These are phyloP conservation scores for Epinotia ramella DNA, from an alignment of 2,888 invertebrate species.

Conservation along the genomic window DNA sequence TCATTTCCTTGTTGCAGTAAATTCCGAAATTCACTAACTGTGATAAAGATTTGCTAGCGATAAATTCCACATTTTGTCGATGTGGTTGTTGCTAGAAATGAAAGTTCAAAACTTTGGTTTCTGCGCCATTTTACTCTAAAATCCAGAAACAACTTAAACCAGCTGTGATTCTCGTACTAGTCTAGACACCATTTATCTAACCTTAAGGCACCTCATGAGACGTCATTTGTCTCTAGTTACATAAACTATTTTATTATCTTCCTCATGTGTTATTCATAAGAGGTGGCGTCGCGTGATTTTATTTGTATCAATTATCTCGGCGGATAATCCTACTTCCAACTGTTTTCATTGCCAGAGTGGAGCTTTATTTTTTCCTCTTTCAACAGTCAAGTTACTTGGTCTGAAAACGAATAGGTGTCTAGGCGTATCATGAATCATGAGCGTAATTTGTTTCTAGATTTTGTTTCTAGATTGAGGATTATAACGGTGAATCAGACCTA, in stretches of 20 bases:
- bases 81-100: background rate
- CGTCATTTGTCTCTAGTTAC: conserved; percentile 15
- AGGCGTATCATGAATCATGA: conserved; percentile 19
- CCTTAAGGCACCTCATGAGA: conserved; percentile 12
- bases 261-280: conserved; percentile 23
- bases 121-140: background rate
- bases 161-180: background rate
- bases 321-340: background rate
- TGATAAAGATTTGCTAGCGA: background rate
- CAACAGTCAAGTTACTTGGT: conserved; percentile 5
- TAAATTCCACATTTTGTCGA: background rate
- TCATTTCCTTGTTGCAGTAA: background rate
- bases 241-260: conserved; percentile 27
- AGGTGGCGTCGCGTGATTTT: conserved; percentile 19
- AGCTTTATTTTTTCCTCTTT: background rate
- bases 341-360: background rate
- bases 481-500: conserved; percentile 47
- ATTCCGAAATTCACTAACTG: background rate
- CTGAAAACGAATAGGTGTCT: background rate
- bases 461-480: conserved; percentile 46
- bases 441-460: conserved; percentile 37
- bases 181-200: conserved; percentile 26
- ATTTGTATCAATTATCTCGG: conserved; percentile 9
- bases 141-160: background rate
- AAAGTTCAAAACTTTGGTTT: background rate